These are phyloP conservation scores for Rhodophaea formosa DNA, from an alignment of 2,888 invertebrate genomes.

Conservation along the genomic window DNA sequence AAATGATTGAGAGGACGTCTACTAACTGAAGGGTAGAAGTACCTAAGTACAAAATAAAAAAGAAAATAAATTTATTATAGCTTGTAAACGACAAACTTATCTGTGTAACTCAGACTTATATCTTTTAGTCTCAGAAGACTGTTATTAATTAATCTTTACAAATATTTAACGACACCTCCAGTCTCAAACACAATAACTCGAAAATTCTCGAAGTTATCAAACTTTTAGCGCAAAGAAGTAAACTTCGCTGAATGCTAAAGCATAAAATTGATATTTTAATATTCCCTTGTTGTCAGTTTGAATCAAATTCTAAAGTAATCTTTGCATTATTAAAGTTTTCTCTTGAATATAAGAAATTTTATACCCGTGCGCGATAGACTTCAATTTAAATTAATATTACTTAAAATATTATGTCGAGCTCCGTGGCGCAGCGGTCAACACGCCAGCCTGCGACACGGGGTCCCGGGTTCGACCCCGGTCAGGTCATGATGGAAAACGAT, in stretches of 20 bases:
- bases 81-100: too few relatives aligned
- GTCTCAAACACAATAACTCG: constrained; percentile 32
- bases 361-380: background rate
- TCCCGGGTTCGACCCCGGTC: too few relatives aligned
- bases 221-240: constrained; percentile 36
- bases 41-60: too few relatives aligned
- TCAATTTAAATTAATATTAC: too few relatives aligned
- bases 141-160: constrained; percentile 10
- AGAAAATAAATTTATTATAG: too few relatives aligned
- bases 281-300: constrained; percentile 43
- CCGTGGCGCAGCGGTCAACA: too few relatives aligned
- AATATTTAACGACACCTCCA: constrained; percentile 16
- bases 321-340: constrained; percentile 38
- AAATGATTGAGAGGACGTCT: too few relatives aligned
- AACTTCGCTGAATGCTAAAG: constrained; percentile 38
- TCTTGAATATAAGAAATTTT: constrained; percentile 23
- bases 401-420: too few relatives aligned
- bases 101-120: too few relatives aligned
- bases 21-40: too few relatives aligned
- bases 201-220: constrained; percentile 40
- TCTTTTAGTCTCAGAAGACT: background rate
- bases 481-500: too few relatives aligned
- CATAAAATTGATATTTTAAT: constrained; percentile 55
- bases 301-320: constrained; percentile 50
- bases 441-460: too few relatives aligned